Evolutionary conservation across 2,797 vertebrate species (phyloP), one percentile per base, ranked within the genome.

Genomic region (Hephaestus fuliginosus): DNA sequence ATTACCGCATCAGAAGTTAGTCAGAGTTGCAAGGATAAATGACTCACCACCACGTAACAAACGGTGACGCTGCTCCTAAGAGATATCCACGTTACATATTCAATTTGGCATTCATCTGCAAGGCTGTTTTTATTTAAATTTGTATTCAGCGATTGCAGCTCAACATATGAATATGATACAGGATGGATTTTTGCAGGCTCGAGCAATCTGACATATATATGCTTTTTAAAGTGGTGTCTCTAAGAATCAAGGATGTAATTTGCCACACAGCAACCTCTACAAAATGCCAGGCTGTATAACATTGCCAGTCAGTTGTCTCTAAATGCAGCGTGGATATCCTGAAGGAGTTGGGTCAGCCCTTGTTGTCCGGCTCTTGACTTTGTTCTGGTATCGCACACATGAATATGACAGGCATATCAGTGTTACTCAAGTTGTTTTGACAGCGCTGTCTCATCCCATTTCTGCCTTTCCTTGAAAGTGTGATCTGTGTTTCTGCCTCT

Each of bases 391-490:
- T 88, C 74, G 66, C 33, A 63, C 65, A 64, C 58, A 79, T 75
- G 39, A 63, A 78, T 84, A 81, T 81, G 72, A 86, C 79, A 88
- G 70, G 77, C 62, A 33, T 71, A 82, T 87, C 61, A 80, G 69
- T 66, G 67, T 46, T 76, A 41, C 70, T 69, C 20, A 66, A 76
- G 76, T 66, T 91, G 89, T 88, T 90, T 74, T 86, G 89, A 92
- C 86, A 84, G 67, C 15, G 0, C 67, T 87, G 85, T 88, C 86
- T 86, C 62, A 58, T 79, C 71, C 18, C 1, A 76, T 90, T 83
- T 82, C 8, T 36, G 33, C 72, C 73, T 87, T 83, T 79, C 49
- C 60, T 70, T 83, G 44, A 80, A 78, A 70, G 69, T 83, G 65
- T 78, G 82, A 82, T 84, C 41, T 73, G 2, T 70, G 71, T 77